phyloP scores from a whole-genome alignment of 2,888 invertebrate species.

The Stenodema calcarata region DNA sequence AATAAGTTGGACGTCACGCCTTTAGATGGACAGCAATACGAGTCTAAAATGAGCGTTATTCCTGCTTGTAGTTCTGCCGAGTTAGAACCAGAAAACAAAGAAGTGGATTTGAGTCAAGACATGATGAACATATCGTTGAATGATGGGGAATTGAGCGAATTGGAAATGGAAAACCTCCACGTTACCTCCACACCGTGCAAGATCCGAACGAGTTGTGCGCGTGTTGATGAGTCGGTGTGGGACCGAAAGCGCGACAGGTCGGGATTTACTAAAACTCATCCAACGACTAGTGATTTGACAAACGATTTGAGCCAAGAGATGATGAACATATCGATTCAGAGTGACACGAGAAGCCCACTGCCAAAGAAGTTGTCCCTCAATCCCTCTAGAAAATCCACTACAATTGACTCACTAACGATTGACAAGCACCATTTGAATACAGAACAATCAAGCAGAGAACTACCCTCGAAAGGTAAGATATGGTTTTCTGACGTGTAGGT shows the following conservation, averaged over 20 bases:
- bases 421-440: too few relatives aligned
- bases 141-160: neutral
- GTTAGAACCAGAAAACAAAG: neutral
- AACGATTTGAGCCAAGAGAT: neutral
- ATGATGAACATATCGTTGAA: neutral
- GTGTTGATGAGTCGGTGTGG: neutral
- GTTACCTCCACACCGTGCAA: neutral
- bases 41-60: neutral
- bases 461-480: too few relatives aligned
- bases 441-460: too few relatives aligned
- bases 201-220: neutral
- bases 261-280: neutral
- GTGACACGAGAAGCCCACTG: constrained; percentile 26
- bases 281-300: neutral
- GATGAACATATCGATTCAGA: constrained; percentile 28
- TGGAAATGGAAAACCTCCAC: neutral
- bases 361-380: neutral
- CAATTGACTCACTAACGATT: neutral
- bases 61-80: neutral
- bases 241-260: neutral
- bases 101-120: neutral
- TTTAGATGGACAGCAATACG: neutral
- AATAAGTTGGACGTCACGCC: neutral
- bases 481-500: too few relatives aligned
- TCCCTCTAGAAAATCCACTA: neutral